Evolutionary conservation across 2,113 vertebrate species (phyloP).

Genomic region (Aphelocoma coerulescens): DNA sequence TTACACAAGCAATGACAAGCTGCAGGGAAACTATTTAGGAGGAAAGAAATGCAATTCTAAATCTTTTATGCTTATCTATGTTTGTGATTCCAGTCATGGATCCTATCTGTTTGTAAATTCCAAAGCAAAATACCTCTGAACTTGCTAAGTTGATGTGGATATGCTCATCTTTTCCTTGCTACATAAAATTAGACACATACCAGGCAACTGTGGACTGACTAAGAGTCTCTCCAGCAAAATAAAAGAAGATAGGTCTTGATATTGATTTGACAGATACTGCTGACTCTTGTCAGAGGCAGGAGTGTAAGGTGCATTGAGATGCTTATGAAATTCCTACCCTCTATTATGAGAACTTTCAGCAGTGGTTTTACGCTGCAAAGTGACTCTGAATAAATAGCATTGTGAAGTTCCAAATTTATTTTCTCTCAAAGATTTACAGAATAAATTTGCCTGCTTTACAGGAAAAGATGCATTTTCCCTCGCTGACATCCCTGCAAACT

Average conservation of each 20-base stretch:
- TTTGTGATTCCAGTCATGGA: slow-evolving; percentile 46
- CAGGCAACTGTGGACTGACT: slow-evolving; percentile 32
- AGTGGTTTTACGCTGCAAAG: background rate
- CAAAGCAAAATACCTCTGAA: slow-evolving; percentile 34
- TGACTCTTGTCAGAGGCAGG: slow-evolving; percentile 33
- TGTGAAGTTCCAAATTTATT: slow-evolving; percentile 29
- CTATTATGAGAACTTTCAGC: slow-evolving; percentile 22
- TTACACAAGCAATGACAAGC: background rate
- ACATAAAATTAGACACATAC: slow-evolving; percentile 49
- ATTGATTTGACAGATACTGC: background rate
- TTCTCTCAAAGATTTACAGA: slow-evolving; percentile 36
- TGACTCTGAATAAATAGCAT: slow-evolving; percentile 33
- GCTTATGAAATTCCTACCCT: slow-evolving; percentile 35
- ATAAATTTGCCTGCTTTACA: slow-evolving; percentile 23
- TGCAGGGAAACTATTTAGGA: background rate
- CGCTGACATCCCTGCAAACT: background rate
- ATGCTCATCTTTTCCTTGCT: slow-evolving; percentile 7
- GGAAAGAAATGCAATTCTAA: background rate
- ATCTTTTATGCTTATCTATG: background rate
- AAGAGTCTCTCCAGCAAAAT: slow-evolving; percentile 42
- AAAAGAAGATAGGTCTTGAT: slow-evolving; percentile 33
- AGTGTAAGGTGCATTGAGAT: slow-evolving; percentile 29
- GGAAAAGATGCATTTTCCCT: background rate
- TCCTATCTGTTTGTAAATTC: slow-evolving; percentile 54
- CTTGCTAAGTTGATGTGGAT: background rate